Evolutionary conservation across 2,113 vertebrate species (phyloP).

Genomic region (Salvelinus fontinalis): DNA sequence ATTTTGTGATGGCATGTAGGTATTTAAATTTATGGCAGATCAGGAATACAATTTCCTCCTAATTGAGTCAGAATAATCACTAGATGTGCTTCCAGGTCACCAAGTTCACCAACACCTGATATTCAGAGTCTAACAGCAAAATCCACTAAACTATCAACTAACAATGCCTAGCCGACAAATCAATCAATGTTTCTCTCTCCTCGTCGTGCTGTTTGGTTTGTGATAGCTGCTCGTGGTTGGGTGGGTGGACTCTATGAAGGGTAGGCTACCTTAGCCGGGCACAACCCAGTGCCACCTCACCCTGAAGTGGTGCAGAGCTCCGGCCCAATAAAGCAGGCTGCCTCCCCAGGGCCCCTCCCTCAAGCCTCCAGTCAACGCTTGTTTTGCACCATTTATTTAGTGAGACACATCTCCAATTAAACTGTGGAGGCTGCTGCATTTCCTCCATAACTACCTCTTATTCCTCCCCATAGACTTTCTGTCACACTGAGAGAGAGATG

Average conservation of each 20-base stretch:
- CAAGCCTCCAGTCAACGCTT: slow-evolving; percentile 77
- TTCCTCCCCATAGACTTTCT: slow-evolving; percentile 78
- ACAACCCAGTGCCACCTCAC: slow-evolving; percentile 64
- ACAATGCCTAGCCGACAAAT: not conserved
- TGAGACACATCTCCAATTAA: slow-evolving; percentile 84
- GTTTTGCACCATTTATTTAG: slow-evolving; percentile 83
- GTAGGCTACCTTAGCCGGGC: slow-evolving; percentile 68
- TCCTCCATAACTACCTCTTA: slow-evolving; percentile 80
- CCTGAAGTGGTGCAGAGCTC: slow-evolving; percentile 72
- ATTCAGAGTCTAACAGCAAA: slow-evolving; percentile 23
- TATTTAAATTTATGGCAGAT: slow-evolving; percentile 56
- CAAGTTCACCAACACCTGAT: slow-evolving; percentile 37
- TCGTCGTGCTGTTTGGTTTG: slow-evolving; percentile 39
- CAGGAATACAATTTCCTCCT: slow-evolving; percentile 32
- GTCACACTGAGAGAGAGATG: slow-evolving; percentile 69
- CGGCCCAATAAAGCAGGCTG: slow-evolving; percentile 78
- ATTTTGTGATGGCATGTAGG: slow-evolving; percentile 48
- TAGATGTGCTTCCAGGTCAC: slow-evolving; percentile 19
- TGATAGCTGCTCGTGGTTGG: slow-evolving; percentile 54
- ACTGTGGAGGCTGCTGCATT: slow-evolving; percentile 79
- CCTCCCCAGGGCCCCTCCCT: slow-evolving; percentile 75
- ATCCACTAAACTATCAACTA: not conserved
- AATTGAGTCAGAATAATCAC: slow-evolving; percentile 23
- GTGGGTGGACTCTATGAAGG: not conserved
- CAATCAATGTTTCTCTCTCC: slow-evolving; percentile 56